Percentiles rank a stretch among this genome's conserved stretches.
These are phyloP conservation scores for Tautogolabrus adspersus DNA, from an alignment of 2,113 vertebrate species.

Conservation along the genomic window DNA sequence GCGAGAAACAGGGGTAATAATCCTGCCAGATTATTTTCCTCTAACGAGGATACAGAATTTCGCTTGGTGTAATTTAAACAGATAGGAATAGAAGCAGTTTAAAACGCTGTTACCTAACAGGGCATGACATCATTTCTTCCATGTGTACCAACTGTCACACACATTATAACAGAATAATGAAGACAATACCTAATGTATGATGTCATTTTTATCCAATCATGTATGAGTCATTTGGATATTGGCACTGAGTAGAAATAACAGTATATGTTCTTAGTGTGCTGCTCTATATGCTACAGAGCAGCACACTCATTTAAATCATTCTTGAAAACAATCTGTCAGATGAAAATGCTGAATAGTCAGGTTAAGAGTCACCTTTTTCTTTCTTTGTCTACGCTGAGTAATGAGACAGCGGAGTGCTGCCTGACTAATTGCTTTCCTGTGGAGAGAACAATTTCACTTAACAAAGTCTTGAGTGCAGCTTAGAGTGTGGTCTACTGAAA, in stretches of 20 bases:
- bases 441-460: conserved; percentile 11
- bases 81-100: background rate
- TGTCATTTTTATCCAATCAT: background rate
- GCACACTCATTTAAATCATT: background rate
- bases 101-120: background rate
- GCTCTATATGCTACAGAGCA: no score
- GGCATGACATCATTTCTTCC: background rate
- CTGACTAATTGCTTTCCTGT: conserved; percentile 35
- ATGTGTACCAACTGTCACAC: background rate
- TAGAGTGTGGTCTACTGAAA: conserved; percentile 6
- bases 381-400: conserved; percentile 3
- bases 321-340: background rate
- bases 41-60: no score
- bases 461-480: background rate
- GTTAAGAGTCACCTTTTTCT: background rate
- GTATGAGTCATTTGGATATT: background rate
- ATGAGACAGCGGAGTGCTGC: conserved; percentile 5
- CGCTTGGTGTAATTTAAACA: background rate
- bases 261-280: no score
- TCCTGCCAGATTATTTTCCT: no score
- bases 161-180: background rate
- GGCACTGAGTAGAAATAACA: background rate
- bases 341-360: conserved; percentile 2
- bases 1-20: background rate
- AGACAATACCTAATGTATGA: background rate